Percentiles rank a stretch among this genome's conserved stretches.
Evolutionary conservation across 1,140 invertebrate species (phyloP).

Genomic region (Drosophila auraria): DNA sequence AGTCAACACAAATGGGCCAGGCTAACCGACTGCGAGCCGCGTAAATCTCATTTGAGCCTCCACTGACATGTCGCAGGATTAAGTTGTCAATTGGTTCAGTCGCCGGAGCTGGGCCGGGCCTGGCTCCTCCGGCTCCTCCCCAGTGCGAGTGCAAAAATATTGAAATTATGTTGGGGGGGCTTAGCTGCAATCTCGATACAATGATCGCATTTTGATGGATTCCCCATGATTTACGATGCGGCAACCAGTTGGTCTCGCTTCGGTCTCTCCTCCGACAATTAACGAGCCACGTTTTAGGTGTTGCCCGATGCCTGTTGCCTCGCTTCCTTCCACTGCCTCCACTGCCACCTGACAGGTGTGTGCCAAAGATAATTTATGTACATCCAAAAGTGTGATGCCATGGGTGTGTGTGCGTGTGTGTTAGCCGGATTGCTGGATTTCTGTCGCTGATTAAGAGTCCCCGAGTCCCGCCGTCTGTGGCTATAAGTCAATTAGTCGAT

Average conservation of each 20-base stretch:
- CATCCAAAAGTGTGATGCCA: slow-evolving; percentile 61
- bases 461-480: slow-evolving; percentile 32
- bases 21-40: slow-evolving; percentile 52
- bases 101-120: slow-evolving; percentile 7
- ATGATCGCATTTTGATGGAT: slow-evolving; percentile 80
- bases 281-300: slow-evolving; percentile 70
- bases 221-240: slow-evolving; percentile 80
- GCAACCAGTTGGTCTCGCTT: slow-evolving; percentile 17
- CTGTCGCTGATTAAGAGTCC: slow-evolving; percentile 38
- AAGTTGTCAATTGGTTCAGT: slow-evolving; percentile 76
- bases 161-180: slow-evolving; percentile 72
- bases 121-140: background rate
- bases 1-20: slow-evolving; percentile 64
- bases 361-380: slow-evolving; percentile 80
- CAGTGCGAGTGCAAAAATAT: slow-evolving; percentile 67
- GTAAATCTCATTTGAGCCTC: slow-evolving; percentile 82
- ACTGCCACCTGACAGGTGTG: slow-evolving; percentile 51
- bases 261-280: slow-evolving; percentile 53
- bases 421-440: slow-evolving; percentile 23
- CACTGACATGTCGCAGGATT: slow-evolving; percentile 82
- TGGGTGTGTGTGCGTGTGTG: slow-evolving; percentile 30
- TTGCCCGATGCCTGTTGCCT: slow-evolving; percentile 18
- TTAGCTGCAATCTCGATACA: slow-evolving; percentile 81
- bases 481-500: slow-evolving; percentile 66
- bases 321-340: background rate